These are phyloP conservation scores for Drosophila funebris DNA, from an alignment of 1,140 invertebrate genomes.

Conservation along the genomic window DNA sequence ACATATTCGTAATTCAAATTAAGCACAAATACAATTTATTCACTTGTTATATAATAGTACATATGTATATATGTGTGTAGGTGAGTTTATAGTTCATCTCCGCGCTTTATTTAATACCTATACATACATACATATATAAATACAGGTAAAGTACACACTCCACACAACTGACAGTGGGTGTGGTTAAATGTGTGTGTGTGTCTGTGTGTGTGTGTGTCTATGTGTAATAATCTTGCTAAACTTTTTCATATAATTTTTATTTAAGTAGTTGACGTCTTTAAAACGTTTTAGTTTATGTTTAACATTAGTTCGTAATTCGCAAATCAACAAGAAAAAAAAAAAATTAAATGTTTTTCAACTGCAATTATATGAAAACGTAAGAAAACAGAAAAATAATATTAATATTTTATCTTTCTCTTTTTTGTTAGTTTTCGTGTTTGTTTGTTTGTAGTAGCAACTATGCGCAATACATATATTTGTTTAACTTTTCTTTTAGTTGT, in stretches of 20 bases:
- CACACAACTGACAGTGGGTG: neutral
- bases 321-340: conserved; percentile 19
- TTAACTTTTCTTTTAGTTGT: conserved; percentile 48
- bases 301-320: conserved; percentile 26
- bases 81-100: conserved; percentile 18
- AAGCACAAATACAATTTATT: conserved; percentile 57
- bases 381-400: conserved; percentile 26
- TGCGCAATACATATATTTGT: conserved; percentile 22
- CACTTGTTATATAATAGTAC: conserved; percentile 13
- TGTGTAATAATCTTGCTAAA: conserved; percentile 46
- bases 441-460: neutral
- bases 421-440: conserved; percentile 1
- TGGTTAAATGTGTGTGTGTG: neutral
- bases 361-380: conserved; percentile 1
- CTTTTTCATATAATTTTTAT: conserved; percentile 29
- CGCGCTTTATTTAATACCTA: conserved; percentile 22
- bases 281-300: conserved; percentile 37
- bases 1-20: conserved; percentile 51
- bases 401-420: conserved; percentile 19
- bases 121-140: conserved; percentile 43
- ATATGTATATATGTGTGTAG: conserved; percentile 9
- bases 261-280: conserved; percentile 32
- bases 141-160: conserved; percentile 16
- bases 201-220: conserved; percentile 5
- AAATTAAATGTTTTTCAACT: neutral